Evolutionary conservation across 2,113 vertebrate species (phyloP), one percentile per base, ranked within the genome.

Genomic region (Bettongia penicillata): DNA sequence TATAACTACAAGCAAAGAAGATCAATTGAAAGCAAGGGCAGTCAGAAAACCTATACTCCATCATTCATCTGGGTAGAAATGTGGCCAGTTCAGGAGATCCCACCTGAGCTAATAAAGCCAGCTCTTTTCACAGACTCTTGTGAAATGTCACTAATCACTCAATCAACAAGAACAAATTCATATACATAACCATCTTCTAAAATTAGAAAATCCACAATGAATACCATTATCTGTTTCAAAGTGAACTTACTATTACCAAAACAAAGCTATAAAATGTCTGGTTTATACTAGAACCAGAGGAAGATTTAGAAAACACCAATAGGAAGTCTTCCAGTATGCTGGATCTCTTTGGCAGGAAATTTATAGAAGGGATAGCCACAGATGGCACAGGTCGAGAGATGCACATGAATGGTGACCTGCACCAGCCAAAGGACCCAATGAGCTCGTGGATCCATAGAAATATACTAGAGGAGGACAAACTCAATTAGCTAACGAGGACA

Each of bases 1-100:
- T 98, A 99, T 51, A 99, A 99, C 98, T 99, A 99, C 98, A 99
- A 98, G 93, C 99, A 99, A 98, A 98, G 97, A 97, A 98, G 98
- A 96, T 99, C 99, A 7, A 96, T 98, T 89, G 98, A 98, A 96
- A 98, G 96, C 90, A 99, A 98, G 98, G 89, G 97, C 96, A 98
- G 97, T 53, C 99, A 98, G 91, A 99, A 98, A 84, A 95, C 97
- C 0, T 99, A 99, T 0, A 97, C 99, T 23, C 99, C 99, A 0
- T 99, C 99, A 0, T 99, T 99, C 97, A 99, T 99, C 84, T 99
- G 99, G 99, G 98, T 99, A 95, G 99, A 99, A 97, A 99, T 99
- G 99, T 99, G 99, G 99, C 99, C 99, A 0, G 91, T 99, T 92
- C 99, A 99, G 53, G 99, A 99, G 94, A 98, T 98, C 94, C 97